Evolutionary conservation across 2,888 invertebrate genomes (phyloP), one percentile per base, ranked within the genome.

Genomic region (Drosophila anceps): DNA sequence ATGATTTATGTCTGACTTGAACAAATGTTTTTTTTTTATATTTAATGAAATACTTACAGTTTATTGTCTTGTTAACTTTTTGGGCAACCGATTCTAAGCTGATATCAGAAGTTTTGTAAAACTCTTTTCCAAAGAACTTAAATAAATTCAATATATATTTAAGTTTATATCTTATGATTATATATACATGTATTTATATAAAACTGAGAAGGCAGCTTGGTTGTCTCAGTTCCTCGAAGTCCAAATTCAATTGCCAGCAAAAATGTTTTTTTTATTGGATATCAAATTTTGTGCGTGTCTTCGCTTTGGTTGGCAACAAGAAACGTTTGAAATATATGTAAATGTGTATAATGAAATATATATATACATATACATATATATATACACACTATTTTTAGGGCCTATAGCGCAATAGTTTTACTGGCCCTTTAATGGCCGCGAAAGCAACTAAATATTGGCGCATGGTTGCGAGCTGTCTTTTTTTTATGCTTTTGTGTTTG

Each of bases 391-490:
- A 3, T 63, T 57, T 67, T 79, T 79, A 55, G 27, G 64, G 73
- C 73, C 68, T 64, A 73, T 44, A 62, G 50, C 50, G 44, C 39
- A 39, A 39, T 39, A n/a, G 44, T 29, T 44, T 54, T 44, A 48
- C 61, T 67, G 35, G 70, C 79, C 84, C 81, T 82, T 82, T 73
- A 80, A 85, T 63, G 76, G 82, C 54, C 62, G 64, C 37, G 15
- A 46, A 48, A 46, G 15, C 13, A 46, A 46, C 15, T 27, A 44
- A 58, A 65, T 63, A 67, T 69, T 69, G 67, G 75, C 81, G 86
- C 81, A 82, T 84, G 68, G 80, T 54, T 71, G 69, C 70, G 67
- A 50, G n/a, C 24, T 18, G 58, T 15, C 39, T 46, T 20, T 20
- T 43, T 20, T 41, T 27, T 27, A 13, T 24, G 1, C 13, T 33